Conservation (phyloP, 2,113 vertebrate species). For the Gambusia affinis region DNA sequence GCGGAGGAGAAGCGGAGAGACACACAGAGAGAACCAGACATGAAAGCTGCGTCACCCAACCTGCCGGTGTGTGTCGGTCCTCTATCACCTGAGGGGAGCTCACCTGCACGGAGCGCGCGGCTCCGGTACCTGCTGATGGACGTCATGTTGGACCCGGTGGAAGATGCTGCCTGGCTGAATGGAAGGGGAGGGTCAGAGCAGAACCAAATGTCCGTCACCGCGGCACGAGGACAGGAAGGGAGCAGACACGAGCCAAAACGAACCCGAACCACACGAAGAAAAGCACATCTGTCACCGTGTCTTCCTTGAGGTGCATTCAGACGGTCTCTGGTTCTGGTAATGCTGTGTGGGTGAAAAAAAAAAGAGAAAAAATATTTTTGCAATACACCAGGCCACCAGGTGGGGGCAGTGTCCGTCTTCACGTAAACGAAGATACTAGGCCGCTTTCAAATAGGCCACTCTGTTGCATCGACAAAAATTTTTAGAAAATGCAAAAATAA, state of each 20-base stretch:
- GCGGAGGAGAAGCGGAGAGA: neutral
- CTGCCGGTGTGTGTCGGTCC: neutral
- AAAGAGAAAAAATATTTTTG: neutral
- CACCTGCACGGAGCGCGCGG: constrained; percentile 68
- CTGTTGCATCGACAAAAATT: too few relatives aligned
- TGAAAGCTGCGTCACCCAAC: neutral
- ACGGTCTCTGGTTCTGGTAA: neutral
- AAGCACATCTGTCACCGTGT: neutral
- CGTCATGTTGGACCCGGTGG: constrained; percentile 57
- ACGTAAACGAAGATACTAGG: neutral
- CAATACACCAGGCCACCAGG: neutral
- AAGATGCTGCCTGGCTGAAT: neutral
- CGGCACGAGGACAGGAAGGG: neutral
- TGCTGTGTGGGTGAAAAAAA: neutral
- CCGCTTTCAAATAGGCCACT: too few relatives aligned
- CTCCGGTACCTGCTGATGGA: constrained; percentile 66
- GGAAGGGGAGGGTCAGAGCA: constrained; percentile 4
- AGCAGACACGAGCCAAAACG: neutral
- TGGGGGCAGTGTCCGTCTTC: constrained; percentile 9
- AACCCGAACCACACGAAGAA: neutral
- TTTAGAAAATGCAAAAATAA: too few relatives aligned
- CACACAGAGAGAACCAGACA: neutral
- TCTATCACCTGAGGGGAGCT: constrained; percentile 2
- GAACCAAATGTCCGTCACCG: neutral
- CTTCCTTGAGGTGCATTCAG: neutral